Percentiles rank a stretch among this genome's conserved stretches.
phyloP scores from a whole-genome alignment of 2,113 vertebrate species.

The Gnathochromis pfefferi region DNA sequence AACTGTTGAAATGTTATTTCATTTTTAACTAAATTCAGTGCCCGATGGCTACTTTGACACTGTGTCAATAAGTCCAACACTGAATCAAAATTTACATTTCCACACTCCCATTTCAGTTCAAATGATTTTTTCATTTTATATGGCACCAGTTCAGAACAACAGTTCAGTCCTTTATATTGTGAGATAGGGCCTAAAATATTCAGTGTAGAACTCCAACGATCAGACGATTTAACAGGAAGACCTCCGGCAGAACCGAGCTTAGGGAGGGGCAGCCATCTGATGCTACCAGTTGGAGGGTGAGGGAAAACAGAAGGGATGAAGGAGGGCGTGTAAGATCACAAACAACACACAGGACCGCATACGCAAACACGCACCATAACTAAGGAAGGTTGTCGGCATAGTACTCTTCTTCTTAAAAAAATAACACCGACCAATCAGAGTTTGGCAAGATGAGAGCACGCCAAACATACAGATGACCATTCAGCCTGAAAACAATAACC shows the following conservation, averaged over 20 bases:
- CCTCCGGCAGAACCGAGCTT: background rate
- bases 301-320: background rate
- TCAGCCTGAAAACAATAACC: background rate
- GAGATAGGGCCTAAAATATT: background rate
- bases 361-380: rapidly evolving
- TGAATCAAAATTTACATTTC: background rate
- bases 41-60: background rate
- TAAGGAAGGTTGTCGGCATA: background rate
- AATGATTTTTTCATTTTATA: background rate
- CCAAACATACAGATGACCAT: background rate
- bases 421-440: background rate
- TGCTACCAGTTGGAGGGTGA: background rate
- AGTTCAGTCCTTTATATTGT: background rate
- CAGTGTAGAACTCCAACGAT: background rate
- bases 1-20: background rate
- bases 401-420: background rate
- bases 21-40: background rate
- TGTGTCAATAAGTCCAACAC: background rate
- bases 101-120: background rate
- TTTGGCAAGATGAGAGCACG: background rate
- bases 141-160: background rate
- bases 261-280: background rate
- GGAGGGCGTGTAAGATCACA: background rate
- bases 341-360: background rate
- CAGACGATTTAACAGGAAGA: background rate